phyloP scores from a whole-genome alignment of 2,797 vertebrate genomes.

The Lepus oiostolus region DNA sequence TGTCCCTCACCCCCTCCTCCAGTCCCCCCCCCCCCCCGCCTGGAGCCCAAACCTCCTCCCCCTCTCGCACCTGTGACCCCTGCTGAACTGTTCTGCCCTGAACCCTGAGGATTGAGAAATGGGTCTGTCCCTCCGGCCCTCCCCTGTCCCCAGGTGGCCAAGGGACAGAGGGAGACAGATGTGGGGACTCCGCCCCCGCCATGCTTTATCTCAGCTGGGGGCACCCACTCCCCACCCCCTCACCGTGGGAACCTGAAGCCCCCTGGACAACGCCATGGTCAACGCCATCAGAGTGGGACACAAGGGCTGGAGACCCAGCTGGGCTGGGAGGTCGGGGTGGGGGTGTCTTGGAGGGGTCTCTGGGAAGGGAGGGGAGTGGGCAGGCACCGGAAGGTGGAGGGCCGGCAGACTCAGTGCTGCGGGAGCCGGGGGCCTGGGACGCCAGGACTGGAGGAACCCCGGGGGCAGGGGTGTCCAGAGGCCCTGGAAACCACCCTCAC shows the following conservation, averaged over 20 bases:
- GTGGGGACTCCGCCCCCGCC: background rate
- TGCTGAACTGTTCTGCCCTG: no score
- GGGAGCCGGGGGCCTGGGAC: no score
- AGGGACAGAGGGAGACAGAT: background rate
- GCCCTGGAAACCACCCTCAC: background rate
- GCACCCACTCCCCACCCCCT: no score
- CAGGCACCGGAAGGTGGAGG: no score
- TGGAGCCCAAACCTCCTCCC: background rate
- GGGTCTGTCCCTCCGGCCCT: background rate
- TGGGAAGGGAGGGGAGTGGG: no score
- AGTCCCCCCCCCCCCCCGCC: no score
- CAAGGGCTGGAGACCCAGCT: background rate
- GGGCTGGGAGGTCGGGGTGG: fast-evolving
- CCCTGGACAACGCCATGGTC: background rate
- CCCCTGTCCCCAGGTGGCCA: no score
- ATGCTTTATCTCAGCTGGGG: no score
- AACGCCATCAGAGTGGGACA: no score
- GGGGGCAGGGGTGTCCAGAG: background rate
- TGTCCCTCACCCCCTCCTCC: no score
- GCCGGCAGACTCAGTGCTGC: no score
- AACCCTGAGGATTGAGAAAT: background rate
- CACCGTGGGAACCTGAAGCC: background rate
- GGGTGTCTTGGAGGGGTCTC: background rate
- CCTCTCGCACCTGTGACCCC: background rate
- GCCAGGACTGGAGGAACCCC: no score